These are phyloP conservation scores for Desmodus rotundus DNA, from an alignment of 2,113 vertebrate species.

Conservation along the genomic window DNA sequence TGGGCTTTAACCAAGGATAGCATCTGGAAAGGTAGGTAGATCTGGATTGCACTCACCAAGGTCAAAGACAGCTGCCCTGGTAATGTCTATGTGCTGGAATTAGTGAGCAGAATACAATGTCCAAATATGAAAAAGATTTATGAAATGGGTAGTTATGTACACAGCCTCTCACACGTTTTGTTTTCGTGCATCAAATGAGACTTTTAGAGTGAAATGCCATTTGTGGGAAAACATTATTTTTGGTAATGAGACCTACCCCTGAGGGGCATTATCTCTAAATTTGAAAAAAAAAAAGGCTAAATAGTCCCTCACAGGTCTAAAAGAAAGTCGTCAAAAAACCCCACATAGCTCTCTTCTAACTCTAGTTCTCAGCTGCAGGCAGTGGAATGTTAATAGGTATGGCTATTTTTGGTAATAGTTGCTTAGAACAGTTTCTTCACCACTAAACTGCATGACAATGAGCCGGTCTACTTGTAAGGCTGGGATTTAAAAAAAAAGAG, in stretches of 20 bases:
- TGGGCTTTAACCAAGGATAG: neutral
- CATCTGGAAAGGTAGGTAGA: neutral
- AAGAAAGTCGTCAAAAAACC: neutral
- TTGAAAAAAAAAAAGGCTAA: neutral
- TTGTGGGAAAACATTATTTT: neutral
- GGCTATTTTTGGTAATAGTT: slow-evolving; percentile 63
- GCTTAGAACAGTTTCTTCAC: slow-evolving; percentile 49
- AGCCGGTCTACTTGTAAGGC: slow-evolving; percentile 44
- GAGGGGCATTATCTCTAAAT: neutral
- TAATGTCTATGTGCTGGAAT: neutral
- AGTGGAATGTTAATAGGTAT: slow-evolving; percentile 42
- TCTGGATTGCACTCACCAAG: neutral
- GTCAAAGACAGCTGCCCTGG: neutral
- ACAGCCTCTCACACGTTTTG: neutral
- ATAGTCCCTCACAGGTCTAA: neutral
- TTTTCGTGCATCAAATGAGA: neutral
- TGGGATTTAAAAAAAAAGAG: neutral
- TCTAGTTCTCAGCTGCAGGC: neutral
- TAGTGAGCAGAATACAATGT: neutral
- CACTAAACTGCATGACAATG: slow-evolving; percentile 39
- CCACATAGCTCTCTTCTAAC: neutral
- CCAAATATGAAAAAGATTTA: neutral
- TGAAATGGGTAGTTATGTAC: neutral
- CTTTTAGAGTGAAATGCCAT: neutral
- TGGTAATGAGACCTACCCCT: neutral